Conservation (phyloP, 2,888 invertebrate genomes). For the Julus scanicus region DNA sequence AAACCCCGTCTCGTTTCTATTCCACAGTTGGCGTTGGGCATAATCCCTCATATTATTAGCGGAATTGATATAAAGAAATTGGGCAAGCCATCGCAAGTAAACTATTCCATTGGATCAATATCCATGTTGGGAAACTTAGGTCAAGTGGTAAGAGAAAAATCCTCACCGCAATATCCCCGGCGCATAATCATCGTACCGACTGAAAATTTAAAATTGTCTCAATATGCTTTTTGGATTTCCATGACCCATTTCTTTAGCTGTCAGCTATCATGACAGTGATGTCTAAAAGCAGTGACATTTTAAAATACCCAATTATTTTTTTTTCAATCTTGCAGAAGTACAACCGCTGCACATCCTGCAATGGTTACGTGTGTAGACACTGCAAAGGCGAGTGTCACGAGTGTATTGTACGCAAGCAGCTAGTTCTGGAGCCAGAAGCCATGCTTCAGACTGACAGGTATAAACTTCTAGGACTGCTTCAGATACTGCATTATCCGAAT, state of each 20-base stretch:
- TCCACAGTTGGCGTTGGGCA: not conserved
- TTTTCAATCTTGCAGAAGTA: not conserved
- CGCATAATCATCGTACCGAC: too few species aligned
- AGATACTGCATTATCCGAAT: constrained; percentile 36
- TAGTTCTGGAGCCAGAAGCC: not conserved
- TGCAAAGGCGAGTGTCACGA: constrained; percentile 30
- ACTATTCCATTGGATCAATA: not conserved
- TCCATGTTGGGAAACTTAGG: not conserved
- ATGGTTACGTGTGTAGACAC: not conserved
- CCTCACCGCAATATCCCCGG: too few species aligned
- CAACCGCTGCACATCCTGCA: not conserved
- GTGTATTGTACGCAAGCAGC: not conserved
- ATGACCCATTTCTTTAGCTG: too few species aligned
- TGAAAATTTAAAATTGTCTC: too few species aligned
- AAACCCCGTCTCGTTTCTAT: not conserved
- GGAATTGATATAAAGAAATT: not conserved
- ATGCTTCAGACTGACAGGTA: not conserved
- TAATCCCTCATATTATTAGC: not conserved
- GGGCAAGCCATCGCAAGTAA: not conserved
- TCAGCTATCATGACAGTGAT: too few species aligned
- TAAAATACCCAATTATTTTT: too few species aligned
- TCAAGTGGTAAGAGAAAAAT: not conserved
- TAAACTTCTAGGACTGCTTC: not conserved
- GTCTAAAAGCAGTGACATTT: too few species aligned
- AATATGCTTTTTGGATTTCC: too few species aligned